phyloP scores from a whole-genome alignment of 1,140 invertebrate species.

The Drosophila pseudoobscura region DNA sequence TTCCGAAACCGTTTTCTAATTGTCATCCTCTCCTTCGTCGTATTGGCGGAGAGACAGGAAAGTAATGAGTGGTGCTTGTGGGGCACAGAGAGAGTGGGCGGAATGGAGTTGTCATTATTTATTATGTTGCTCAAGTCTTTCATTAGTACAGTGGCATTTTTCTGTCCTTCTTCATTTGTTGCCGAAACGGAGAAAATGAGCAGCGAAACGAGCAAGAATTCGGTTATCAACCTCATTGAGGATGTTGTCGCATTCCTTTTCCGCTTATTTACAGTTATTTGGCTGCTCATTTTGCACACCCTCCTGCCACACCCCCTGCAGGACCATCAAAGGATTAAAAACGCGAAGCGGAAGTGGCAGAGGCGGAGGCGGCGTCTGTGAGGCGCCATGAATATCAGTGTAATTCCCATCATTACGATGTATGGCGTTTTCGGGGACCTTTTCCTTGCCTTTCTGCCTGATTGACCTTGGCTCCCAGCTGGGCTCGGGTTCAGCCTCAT shows the following conservation, averaged over 20 bases:
- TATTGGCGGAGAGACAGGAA: conserved; percentile 32
- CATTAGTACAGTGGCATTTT: conserved; percentile 72
- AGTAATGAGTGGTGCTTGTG: conserved; percentile 35
- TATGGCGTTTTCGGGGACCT: conserved; percentile 2
- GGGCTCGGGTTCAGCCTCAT: conserved; percentile 50
- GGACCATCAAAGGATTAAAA: conserved; percentile 7
- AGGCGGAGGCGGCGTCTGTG: too few relatives aligned
- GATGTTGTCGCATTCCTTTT: conserved; percentile 58
- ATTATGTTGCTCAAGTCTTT: conserved; percentile 80
- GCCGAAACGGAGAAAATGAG: conserved; percentile 17
- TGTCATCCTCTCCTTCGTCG: conserved; percentile 36
- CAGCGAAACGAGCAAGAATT: conserved; percentile 26
- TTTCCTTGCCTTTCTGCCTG: conserved; percentile 8
- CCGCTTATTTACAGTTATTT: conserved; percentile 78
- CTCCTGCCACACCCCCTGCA: not conserved
- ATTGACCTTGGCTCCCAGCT: conserved; percentile 19
- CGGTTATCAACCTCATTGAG: conserved; percentile 43
- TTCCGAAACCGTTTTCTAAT: conserved; percentile 46
- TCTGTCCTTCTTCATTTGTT: conserved; percentile 62
- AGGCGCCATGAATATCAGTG: conserved; percentile 38
- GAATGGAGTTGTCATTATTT: conserved; percentile 70
- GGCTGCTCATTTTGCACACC: conserved; percentile 45
- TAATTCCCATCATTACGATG: conserved; percentile 60
- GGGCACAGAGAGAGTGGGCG: not conserved
- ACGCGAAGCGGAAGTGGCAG: conserved; percentile 19